phyloP scores from a whole-genome alignment of 2,888 invertebrate species.

The Petrolisthes cinctipes region DNA sequence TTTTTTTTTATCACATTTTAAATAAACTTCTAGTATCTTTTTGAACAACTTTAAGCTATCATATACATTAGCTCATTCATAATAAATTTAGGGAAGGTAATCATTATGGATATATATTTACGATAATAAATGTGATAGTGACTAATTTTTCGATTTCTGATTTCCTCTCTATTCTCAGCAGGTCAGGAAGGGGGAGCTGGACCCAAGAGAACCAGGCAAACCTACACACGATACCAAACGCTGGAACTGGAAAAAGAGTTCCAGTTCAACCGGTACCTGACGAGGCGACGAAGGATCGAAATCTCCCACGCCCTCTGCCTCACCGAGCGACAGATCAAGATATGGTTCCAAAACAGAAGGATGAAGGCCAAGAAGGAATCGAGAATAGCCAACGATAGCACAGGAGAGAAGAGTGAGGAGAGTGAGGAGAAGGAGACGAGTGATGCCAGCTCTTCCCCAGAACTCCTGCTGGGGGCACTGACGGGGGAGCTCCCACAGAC shows the following conservation, averaged over 20 bases:
- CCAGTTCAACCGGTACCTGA: slow-evolving; percentile 97
- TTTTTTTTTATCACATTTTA: too few relatives aligned
- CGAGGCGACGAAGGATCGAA: slow-evolving; percentile 94
- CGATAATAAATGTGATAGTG: not conserved
- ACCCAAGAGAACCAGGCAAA: slow-evolving; percentile 85
- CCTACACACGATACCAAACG: slow-evolving; percentile 98
- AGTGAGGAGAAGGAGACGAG: slow-evolving; percentile 32
- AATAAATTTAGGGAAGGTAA: not conserved
- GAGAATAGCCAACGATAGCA: slow-evolving; percentile 22
- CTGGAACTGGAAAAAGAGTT: slow-evolving; percentile 98
- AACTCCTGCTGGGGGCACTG: slow-evolving; percentile 33
- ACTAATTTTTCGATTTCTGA: not conserved
- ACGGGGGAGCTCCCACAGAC: not conserved
- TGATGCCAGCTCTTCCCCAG: slow-evolving; percentile 29
- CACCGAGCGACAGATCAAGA: slow-evolving; percentile 96
- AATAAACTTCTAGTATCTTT: too few relatives aligned
- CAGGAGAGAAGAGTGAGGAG: slow-evolving; percentile 31
- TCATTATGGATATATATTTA: not conserved
- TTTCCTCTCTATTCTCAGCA: slow-evolving; percentile 29
- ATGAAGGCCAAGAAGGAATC: slow-evolving; percentile 65
- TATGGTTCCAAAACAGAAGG: slow-evolving; percentile 70
- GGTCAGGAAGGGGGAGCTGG: slow-evolving; percentile 46
- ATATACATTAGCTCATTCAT: too few relatives aligned
- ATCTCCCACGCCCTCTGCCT: slow-evolving; percentile 96
- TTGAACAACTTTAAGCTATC: too few relatives aligned